These are phyloP conservation scores for Pampusana beccarii DNA, from an alignment of 2,113 vertebrate species.

Conservation along the genomic window DNA sequence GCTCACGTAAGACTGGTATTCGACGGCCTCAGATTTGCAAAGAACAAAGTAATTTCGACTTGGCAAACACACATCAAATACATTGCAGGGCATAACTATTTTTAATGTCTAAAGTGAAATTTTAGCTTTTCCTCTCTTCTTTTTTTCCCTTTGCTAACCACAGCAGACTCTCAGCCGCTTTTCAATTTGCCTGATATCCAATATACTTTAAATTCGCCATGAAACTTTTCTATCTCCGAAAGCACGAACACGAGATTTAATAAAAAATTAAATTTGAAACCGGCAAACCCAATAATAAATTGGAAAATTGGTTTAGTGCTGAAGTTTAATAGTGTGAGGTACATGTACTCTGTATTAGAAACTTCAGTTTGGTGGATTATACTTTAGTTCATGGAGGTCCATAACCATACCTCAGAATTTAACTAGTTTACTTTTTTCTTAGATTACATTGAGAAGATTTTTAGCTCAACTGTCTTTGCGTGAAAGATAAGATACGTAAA, in stretches of 20 bases:
- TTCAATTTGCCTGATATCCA: not conserved
- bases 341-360: not conserved
- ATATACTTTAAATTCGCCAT: constrained; percentile 17
- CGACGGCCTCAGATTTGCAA: not conserved
- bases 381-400: not conserved
- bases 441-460: not conserved
- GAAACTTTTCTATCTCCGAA: constrained; percentile 12
- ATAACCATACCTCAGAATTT: not conserved
- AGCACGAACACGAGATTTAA: not conserved
- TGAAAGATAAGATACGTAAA: not conserved
- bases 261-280: constrained; percentile 38
- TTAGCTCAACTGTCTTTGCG: not conserved
- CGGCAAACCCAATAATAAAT: constrained; percentile 21
- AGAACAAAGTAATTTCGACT: not conserved
- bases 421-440: not conserved
- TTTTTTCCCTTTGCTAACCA: not conserved
- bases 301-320: constrained; percentile 16
- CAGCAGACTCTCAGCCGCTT: not conserved
- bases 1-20: not conserved
- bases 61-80: rapidly evolving
- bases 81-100: not conserved
- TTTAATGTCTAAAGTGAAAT: not conserved
- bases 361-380: not conserved
- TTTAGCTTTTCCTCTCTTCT: not conserved
- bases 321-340: not conserved